These are phyloP conservation scores for Crotalus horridus DNA, from an alignment of 2,113 vertebrate species.

Conservation along the genomic window DNA sequence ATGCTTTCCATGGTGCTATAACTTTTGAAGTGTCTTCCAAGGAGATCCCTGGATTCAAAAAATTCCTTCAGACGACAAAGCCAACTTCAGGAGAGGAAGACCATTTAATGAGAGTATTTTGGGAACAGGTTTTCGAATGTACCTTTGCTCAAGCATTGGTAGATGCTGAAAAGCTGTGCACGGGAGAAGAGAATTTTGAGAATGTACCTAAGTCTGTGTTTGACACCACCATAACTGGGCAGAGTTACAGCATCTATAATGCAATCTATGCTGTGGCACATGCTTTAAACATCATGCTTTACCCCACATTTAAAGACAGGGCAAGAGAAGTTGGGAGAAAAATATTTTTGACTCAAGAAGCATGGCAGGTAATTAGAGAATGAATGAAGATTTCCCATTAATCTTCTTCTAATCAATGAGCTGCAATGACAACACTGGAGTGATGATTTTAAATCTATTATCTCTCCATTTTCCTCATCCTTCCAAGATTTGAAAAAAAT, in stretches of 20 bases:
- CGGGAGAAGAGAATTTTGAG: not conserved
- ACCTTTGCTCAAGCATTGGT: not conserved
- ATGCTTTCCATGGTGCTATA: not conserved
- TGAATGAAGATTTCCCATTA: not conserved
- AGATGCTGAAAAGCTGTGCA: not conserved
- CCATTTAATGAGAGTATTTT: not conserved
- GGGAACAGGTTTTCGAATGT: not conserved
- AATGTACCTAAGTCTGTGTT: not conserved
- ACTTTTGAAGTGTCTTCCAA: not conserved
- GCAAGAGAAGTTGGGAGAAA: not conserved
- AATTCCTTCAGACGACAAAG: not conserved
- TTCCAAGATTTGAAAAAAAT: not conserved
- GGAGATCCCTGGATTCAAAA: not conserved
- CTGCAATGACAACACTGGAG: not conserved
- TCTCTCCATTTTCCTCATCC: not conserved
- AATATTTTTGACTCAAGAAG: not conserved
- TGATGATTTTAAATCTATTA: not conserved
- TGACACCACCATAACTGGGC: not conserved
- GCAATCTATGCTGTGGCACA: not conserved
- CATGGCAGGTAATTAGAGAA: not conserved
- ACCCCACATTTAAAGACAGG: not conserved
- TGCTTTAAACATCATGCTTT: not conserved
- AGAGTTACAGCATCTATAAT: conserved; percentile 3
- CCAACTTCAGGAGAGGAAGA: not conserved
- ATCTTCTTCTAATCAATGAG: too few relatives aligned